A percentile compares a stretch with the other conserved stretches of the same genome.
These are phyloP conservation scores for Mugil cephalus DNA, from an alignment of 2,113 vertebrate species.

Conservation along the genomic window DNA sequence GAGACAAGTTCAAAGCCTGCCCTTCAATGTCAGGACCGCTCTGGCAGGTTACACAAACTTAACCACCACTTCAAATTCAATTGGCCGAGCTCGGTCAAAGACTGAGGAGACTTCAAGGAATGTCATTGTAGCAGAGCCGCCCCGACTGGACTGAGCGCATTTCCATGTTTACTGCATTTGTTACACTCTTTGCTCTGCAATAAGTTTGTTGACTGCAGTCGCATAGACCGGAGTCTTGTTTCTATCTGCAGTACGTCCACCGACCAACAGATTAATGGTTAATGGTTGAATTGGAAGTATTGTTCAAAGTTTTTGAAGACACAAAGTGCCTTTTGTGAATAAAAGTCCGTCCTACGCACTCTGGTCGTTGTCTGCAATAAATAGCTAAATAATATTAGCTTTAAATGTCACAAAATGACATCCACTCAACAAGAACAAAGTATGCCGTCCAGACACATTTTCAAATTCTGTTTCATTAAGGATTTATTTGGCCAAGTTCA, in stretches of 20 bases:
- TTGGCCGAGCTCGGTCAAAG: constrained; percentile 23
- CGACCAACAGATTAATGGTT: not conserved
- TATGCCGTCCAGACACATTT: too few species aligned
- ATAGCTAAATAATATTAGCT: not conserved
- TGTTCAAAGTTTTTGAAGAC: too few species aligned
- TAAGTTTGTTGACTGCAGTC: not conserved
- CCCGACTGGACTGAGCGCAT: constrained; percentile 9
- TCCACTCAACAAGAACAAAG: not conserved
- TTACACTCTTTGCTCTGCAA: not conserved
- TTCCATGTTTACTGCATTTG: constrained; percentile 8
- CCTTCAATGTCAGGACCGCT: constrained; percentile 22
- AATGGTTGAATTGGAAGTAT: not conserved
- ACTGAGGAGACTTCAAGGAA: constrained; percentile 16
- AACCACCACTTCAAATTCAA: constrained; percentile 50
- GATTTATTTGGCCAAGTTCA: too few species aligned
- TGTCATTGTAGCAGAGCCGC: constrained; percentile 17
- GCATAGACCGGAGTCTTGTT: too few species aligned
- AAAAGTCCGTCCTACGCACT: not conserved
- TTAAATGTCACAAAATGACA: not conserved
- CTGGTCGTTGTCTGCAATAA: not conserved
- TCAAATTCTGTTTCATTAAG: too few species aligned
- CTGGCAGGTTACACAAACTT: constrained; percentile 27
- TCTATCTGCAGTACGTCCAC: too few species aligned
- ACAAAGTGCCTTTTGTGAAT: too few species aligned
- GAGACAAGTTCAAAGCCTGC: constrained; percentile 54